These are phyloP conservation scores for Serilophus lunatus DNA, from an alignment of 2,113 vertebrate genomes.

Conservation along the genomic window DNA sequence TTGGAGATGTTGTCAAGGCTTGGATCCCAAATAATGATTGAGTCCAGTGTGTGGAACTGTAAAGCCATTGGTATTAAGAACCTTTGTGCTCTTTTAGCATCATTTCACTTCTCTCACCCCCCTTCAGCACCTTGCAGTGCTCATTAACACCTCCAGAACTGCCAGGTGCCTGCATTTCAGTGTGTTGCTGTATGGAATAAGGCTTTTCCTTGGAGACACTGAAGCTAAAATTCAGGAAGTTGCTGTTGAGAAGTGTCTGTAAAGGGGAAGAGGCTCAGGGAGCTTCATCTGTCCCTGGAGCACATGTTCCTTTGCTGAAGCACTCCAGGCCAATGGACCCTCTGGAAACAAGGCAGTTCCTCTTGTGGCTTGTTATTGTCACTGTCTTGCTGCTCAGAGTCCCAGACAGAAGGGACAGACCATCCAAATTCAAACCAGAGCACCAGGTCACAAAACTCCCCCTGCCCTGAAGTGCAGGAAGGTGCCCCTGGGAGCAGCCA, in stretches of 20 bases:
- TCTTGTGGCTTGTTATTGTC: neutral
- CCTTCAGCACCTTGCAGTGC: neutral
- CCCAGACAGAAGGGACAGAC: neutral
- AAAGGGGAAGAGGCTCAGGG: neutral
- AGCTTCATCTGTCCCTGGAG: neutral
- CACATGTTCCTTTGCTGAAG: neutral
- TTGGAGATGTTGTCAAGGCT: neutral
- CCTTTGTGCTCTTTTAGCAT: neutral
- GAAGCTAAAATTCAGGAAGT: neutral
- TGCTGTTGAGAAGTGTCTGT: neutral
- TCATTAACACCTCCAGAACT: neutral
- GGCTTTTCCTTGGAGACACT: neutral
- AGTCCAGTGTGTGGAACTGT: neutral
- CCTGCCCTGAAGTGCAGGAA: neutral
- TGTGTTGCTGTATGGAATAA: fast-evolving
- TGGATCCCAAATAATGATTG: neutral
- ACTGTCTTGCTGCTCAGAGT: neutral
- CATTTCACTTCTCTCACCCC: neutral
- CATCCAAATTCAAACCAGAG: neutral
- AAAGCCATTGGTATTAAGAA: neutral
- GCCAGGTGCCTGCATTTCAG: neutral
- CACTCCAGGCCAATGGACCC: neutral
- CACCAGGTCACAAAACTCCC: neutral
- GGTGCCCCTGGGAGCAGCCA: neutral
- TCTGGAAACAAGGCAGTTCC: neutral